Conservation (phyloP, 2,797 vertebrate species). For the Rhadinocentrus ornatus region DNA sequence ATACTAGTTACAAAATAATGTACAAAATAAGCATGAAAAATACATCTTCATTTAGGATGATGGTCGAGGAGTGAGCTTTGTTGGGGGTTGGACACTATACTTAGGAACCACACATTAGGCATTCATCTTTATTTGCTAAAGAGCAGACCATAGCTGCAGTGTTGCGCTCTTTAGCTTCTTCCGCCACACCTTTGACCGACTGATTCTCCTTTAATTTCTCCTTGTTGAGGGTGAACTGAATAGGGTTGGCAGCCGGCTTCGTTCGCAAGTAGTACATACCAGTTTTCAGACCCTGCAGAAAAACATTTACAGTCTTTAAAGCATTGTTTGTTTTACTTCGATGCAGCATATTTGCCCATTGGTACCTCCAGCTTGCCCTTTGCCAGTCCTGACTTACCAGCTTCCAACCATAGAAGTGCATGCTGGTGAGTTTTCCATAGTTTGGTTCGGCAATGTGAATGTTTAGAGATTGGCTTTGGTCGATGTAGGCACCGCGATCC, state of each 20-base stretch:
- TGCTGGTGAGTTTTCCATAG: constrained; percentile 97
- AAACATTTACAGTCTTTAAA: background rate
- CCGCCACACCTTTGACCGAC: constrained; percentile 65
- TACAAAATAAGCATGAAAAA: constrained; percentile 28
- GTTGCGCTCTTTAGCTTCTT: constrained; percentile 88
- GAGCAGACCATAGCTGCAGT: constrained; percentile 95
- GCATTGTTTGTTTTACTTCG: background rate
- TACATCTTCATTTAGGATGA: background rate
- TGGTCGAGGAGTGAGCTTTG: background rate
- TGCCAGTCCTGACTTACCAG: constrained; percentile 76
- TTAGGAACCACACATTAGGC: constrained; percentile 95
- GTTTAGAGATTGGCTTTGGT: constrained; percentile 98
- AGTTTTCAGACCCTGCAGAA: constrained; percentile 89
- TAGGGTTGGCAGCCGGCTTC: constrained; percentile 95
- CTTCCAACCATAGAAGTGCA: constrained; percentile 99
- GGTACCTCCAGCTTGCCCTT: background rate
- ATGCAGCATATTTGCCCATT: background rate
- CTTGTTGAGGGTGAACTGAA: constrained; percentile 97
- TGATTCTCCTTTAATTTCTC: constrained; percentile 89
- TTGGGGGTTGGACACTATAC: constrained; percentile 24
- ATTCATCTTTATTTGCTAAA: constrained; percentile 93
- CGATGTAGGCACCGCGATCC: constrained; percentile 94
- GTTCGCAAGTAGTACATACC: constrained; percentile 98
- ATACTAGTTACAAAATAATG: constrained; percentile 2
- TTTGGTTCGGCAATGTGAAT: constrained; percentile 97